Evolutionary conservation across 2,113 vertebrate species (phyloP), one percentile per base, ranked within the genome.

Genomic region (Gallinago undulata): DNA sequence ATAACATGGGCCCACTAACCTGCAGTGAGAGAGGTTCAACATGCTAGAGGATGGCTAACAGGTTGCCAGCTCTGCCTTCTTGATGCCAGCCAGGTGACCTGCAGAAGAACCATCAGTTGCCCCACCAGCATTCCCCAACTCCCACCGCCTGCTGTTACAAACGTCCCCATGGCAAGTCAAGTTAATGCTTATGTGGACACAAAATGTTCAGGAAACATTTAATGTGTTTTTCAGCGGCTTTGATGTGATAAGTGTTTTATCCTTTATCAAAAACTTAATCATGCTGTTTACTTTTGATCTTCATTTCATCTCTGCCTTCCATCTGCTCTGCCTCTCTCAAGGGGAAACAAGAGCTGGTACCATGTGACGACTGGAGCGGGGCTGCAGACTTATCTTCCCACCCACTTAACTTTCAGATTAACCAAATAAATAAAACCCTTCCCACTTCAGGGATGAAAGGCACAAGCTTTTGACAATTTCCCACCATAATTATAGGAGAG

Each of bases 201-300:
- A 0, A 87, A 96, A 73, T 7, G 57, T 66, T 92, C 68, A 48
- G 94, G 86, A 95, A 96, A 89, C 50, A 84, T 82, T 93, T 84
- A 73, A 94, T 82, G 80, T 89, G 89, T 91, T 89, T 89, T 89
- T 77, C 84, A 82, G 76, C 0, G 0, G 80, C 90, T 96, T 97
- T 97, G 94, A 96, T 92, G 90, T 87, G 86, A 75, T 96, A 96
- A 96, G 84, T 89, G 90, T 76, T 97, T 95, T 94, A 95, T 96
- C 95, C 91, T 89, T 89, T 96, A 96, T 97, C 96, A 97, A 94
- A 93, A 96, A 67, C 80, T 84, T 87, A 89, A 96, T 95, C 90
- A 30, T 4, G 18, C 69, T 96, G 90, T 96, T 97, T 94, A 97
- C 86, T 95, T 97, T 94, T 96, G 94, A 97, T 97, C 89, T 95